phyloP scores from a whole-genome alignment of 2,888 invertebrate genomes.

The Bombylius major region DNA sequence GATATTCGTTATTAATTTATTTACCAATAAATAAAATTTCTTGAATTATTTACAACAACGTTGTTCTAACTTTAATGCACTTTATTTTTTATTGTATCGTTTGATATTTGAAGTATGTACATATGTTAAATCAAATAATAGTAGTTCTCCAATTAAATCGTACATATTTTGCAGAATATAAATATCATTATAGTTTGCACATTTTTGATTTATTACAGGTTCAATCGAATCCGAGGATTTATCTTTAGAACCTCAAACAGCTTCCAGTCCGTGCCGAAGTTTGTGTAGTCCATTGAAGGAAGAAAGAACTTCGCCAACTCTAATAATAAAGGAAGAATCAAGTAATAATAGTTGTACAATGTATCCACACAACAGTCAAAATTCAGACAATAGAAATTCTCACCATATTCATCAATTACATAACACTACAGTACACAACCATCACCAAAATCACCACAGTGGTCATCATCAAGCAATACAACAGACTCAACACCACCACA shows the following conservation, averaged over 20 bases:
- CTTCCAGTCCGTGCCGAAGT: conserved; percentile 37
- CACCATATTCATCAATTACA: conserved; percentile 16
- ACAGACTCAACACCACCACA: conserved; percentile 22
- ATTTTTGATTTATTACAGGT: conserved; percentile 38
- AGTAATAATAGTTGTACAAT: conserved; percentile 52
- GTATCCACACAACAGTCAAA: conserved; percentile 29
- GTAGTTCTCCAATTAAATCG: too few species aligned
- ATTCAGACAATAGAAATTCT: conserved; percentile 14
- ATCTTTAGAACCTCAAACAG: conserved; percentile 48
- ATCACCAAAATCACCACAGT: conserved; percentile 21
- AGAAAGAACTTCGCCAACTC: conserved; percentile 51
- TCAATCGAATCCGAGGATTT: conserved; percentile 68
- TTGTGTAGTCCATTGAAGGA: conserved; percentile 49
- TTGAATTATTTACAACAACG: too few species aligned
- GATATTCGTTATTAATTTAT: too few species aligned
- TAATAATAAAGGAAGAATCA: conserved; percentile 58
- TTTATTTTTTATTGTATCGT: too few species aligned
- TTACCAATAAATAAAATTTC: too few species aligned
- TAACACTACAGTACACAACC: conserved; percentile 19
- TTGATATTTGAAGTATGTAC: too few species aligned
- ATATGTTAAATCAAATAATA: too few species aligned
- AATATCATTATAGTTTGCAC: too few species aligned
- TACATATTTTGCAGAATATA: too few species aligned
- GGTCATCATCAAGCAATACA: conserved; percentile 26
- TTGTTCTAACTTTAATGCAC: too few species aligned